Evolutionary conservation across 1,140 invertebrate genomes (phyloP), one percentile per base, ranked within the genome.

Genomic region (Drosophila pectinifera): DNA sequence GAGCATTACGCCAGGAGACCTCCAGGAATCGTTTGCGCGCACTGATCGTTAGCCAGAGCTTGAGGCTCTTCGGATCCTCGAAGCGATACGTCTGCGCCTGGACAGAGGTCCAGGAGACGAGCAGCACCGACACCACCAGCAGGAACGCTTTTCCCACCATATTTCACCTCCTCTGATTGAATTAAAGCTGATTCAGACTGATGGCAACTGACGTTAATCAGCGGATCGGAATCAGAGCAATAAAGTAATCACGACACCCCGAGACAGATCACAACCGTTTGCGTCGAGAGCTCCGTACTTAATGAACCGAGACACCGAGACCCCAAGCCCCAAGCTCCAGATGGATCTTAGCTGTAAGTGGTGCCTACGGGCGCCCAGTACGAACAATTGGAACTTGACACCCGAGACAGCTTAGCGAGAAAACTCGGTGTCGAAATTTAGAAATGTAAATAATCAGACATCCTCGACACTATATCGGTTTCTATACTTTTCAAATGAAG

Each of bases 21-120:
- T 92, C 91, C n/a, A 92, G 16, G 39, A 76, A 88, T 11, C 90
- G 67, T 43, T 85, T 88, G 18, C 79, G 85, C 13, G 91, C 88
- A 59, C 90, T 92, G 22, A 92, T 91, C 11, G 91, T 92, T 2
- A 92, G 46, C 89, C 89, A 91, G 1, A 92, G 43, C 24, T 76
- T 89, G 1, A 86, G 41, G 13, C 34, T 36, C 3, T 64, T 22
- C 0, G 45, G 20, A 14, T 64, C 45, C 14, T 54, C 49, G 2
- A 56, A 58, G 31, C 41, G 55, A 28, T 51, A 42, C 13, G 28
- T 20, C 31, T 68, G 61, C 8, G 46, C 45, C 38, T 51, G n/a
- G n/a, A n/a, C 28, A 7, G 73, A 49, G n/a, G n/a, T n/a, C 59
- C 34, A 56, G 31, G 48, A 45, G 20, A 49, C 20, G 3, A 54